Percentiles rank a stretch among this genome's conserved stretches.
These are phyloP conservation scores for Formica exsecta DNA, from an alignment of 1,140 invertebrate genomes.

Conservation along the genomic window DNA sequence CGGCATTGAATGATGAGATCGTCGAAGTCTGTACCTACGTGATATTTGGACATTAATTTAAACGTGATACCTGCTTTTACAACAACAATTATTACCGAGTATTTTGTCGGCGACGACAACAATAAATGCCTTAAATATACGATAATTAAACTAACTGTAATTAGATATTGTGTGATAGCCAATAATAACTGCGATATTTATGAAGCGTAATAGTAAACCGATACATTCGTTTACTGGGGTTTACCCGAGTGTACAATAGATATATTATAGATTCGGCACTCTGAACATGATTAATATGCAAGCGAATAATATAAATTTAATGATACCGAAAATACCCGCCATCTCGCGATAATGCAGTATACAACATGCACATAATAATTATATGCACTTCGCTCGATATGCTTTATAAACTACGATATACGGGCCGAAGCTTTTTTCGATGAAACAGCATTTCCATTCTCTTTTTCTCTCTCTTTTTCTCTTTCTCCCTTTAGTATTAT, in stretches of 20 bases:
- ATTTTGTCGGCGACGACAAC: background rate
- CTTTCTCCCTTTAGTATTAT: background rate
- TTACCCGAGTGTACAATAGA: conserved; percentile 19
- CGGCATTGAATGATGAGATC: background rate
- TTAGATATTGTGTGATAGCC: conserved; percentile 36
- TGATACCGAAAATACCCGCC: conserved; percentile 58
- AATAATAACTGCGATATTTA: conserved; percentile 31
- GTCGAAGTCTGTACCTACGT: background rate
- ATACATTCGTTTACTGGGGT: conserved; percentile 10
- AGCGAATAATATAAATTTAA: conserved; percentile 62
- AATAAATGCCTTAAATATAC: conserved; percentile 38
- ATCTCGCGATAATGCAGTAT: conserved; percentile 44
- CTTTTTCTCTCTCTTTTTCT: no score
- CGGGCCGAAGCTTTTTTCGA: background rate
- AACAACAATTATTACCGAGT: background rate
- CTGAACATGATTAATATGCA: conserved; percentile 46
- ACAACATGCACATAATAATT: conserved; percentile 50
- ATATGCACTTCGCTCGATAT: conserved; percentile 22
- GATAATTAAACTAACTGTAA: conserved; percentile 43
- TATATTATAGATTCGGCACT: background rate
- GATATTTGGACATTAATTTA: conserved; percentile 12
- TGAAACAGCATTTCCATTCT: conserved; percentile 29
- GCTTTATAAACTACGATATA: conserved; percentile 19
- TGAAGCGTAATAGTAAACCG: conserved; percentile 38
- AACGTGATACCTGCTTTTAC: background rate